Evolutionary conservation across 2,888 invertebrate genomes (phyloP).

Genomic region (Loripinus fragilis): DNA sequence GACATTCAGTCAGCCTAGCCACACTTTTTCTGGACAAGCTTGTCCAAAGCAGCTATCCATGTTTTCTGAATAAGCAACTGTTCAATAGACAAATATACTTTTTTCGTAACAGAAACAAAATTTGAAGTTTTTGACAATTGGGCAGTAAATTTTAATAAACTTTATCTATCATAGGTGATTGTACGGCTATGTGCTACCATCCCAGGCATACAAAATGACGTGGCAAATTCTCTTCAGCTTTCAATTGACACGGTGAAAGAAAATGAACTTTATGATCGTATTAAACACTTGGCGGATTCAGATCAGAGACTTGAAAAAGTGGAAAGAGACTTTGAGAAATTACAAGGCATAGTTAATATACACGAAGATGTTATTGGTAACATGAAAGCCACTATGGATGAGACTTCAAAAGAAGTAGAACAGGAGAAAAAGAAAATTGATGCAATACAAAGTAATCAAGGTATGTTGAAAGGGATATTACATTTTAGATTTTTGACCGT

Average conservation of each 20-base stretch:
- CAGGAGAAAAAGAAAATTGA: background rate
- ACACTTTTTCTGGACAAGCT: too few relatives aligned
- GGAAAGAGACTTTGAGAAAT: conserved; percentile 6
- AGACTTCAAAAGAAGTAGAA: background rate
- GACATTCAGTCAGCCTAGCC: too few relatives aligned
- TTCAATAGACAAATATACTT: too few relatives aligned
- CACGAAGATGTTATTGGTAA: background rate
- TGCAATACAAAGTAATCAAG: background rate
- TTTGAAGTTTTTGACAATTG: too few relatives aligned
- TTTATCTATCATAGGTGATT: conserved; percentile 17
- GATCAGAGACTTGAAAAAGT: conserved; percentile 5
- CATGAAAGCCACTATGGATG: background rate
- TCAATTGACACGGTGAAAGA: conserved; percentile 33
- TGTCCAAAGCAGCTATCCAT: too few relatives aligned
- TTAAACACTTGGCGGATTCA: conserved; percentile 22
- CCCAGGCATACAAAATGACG: conserved; percentile 25
- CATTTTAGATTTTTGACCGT: too few relatives aligned
- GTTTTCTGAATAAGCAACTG: too few relatives aligned
- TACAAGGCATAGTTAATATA: background rate
- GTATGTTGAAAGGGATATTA: background rate
- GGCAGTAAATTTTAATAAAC: too few relatives aligned
- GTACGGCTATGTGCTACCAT: conserved; percentile 22
- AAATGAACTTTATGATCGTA: background rate
- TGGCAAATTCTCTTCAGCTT: conserved; percentile 6
- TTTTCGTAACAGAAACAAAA: too few relatives aligned